phyloP scores from a whole-genome alignment of 2,888 invertebrate species.

The Fabriciana adippe region DNA sequence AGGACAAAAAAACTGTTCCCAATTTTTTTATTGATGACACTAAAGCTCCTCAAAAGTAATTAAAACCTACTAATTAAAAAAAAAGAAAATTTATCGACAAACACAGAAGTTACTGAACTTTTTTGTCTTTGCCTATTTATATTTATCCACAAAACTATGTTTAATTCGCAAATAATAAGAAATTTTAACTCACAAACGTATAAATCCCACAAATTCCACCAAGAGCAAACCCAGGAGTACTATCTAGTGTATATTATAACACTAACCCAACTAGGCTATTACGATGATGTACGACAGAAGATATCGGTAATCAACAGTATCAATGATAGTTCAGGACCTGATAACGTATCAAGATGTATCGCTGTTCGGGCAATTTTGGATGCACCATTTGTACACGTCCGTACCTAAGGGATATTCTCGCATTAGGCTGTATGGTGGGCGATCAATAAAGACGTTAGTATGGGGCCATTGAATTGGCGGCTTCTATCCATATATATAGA shows the following conservation, averaged over 20 bases:
- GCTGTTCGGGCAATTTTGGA: constrained; percentile 56
- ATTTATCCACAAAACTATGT: too few relatives aligned
- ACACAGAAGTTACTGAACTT: too few relatives aligned
- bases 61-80: too few relatives aligned
- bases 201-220: background rate
- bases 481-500: too few relatives aligned
- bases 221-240: background rate
- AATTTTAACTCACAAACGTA: background rate
- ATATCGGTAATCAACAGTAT: constrained; percentile 49
- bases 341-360: constrained; percentile 50
- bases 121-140: too few relatives aligned
- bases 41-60: too few relatives aligned
- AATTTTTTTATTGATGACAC: too few relatives aligned
- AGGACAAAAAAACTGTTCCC: too few relatives aligned
- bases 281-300: constrained; percentile 47
- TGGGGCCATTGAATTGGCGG: constrained; percentile 41
- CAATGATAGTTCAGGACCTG: constrained; percentile 48
- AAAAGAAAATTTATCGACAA: too few relatives aligned
- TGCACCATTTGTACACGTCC: constrained; percentile 60
- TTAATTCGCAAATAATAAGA: too few relatives aligned
- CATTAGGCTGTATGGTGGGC: constrained; percentile 51
- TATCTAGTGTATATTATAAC: background rate
- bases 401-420: constrained; percentile 48
- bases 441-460: constrained; percentile 57
- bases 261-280: constrained; percentile 45